Base-by-base conservation (phyloP, 2,888 invertebrate species). In the Cantharis flavilabris region DNA sequence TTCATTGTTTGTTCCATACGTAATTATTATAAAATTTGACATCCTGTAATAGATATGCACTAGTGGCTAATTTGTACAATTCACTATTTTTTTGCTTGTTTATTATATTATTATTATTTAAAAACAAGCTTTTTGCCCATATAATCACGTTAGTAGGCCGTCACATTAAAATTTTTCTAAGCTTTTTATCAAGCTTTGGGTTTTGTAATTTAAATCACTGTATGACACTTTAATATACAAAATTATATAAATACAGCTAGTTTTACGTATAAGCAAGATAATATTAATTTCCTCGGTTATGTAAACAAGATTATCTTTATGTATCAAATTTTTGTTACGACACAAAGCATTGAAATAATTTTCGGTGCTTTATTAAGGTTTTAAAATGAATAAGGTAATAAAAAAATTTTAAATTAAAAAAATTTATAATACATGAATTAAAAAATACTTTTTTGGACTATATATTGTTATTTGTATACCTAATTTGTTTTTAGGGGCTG, bases 401-500 rank as follows among this genome's bases (percentile, higher is more conserved):
- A 69, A 23, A 69, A 23, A 69, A 26, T n/a, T 49, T 49, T n/a
- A 4, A 49, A 49, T 49, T 49, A n/a, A 49, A n/a, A 49, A 49
- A 49, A n/a, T 13, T n/a, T n/a, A 13, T 49, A n/a, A 7, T 49
- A 49, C 49, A 49, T 49, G n/a, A 49, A n/a, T 49, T 49, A 49
- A 49, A n/a, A 49, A n/a, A 49, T 30, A 30, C 28, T 7, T n/a
- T 49, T 49, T 49, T 49, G 49, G 49, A 49, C 49, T 49, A 49
- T 49, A n/a, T 49, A 49, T 49, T 49, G 49, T 49, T 49, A 49
- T 49, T 79, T 79, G 77, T 82, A 75, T 75, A 26, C 28, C 14
- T 72, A 76, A 83, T 84, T 86, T 86, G 83, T 86, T 89, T 89
- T 85, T 88, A 89, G 89, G 88, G 87, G 84, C 88, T 89, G 87